A percentile compares a stretch with the other conserved stretches of the same genome.
phyloP scores from a whole-genome alignment of 2,113 vertebrate species.

The Synchiropus splendidus region DNA sequence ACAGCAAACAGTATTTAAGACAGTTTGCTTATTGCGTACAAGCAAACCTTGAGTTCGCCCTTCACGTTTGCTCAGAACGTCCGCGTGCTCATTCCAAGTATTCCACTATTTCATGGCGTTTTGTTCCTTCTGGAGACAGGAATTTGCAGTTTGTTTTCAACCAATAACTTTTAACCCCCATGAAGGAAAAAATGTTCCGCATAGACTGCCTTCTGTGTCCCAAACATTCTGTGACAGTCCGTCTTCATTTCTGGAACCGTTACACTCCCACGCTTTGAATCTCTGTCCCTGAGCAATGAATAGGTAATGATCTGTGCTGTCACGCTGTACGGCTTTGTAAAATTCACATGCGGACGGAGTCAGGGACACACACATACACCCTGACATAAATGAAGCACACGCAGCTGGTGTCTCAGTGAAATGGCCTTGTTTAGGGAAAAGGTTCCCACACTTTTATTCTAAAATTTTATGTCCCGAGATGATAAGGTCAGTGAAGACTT shows the following conservation, averaged over 20 bases:
- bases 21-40: too few species aligned
- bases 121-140: too few species aligned
- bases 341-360: slow-evolving; percentile 42
- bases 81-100: too few species aligned
- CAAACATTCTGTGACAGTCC: slow-evolving; percentile 23
- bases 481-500: slow-evolving; percentile 52
- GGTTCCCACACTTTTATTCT: slow-evolving; percentile 56
- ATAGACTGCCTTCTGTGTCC: too few species aligned
- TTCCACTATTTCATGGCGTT: too few species aligned
- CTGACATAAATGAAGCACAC: slow-evolving; percentile 31
- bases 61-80: too few species aligned
- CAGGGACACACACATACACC: slow-evolving; percentile 13
- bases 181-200: too few species aligned
- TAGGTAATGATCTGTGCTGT: slow-evolving; percentile 62
- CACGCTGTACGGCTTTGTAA: slow-evolving; percentile 46
- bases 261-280: slow-evolving; percentile 50
- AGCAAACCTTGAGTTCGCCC: too few species aligned
- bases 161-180: too few species aligned
- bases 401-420: slow-evolving; percentile 50
- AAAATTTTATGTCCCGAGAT: slow-evolving; percentile 52
- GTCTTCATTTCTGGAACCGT: slow-evolving; percentile 28
- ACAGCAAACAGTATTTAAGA: slow-evolving; percentile 1
- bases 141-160: too few species aligned
- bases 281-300: slow-evolving; percentile 49
- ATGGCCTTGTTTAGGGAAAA: slow-evolving; percentile 52